Percentiles rank a stretch among this genome's conserved stretches.
Conservation (phyloP, 2,888 invertebrate species). For the Prosopocoilus inquinatus region DNA sequence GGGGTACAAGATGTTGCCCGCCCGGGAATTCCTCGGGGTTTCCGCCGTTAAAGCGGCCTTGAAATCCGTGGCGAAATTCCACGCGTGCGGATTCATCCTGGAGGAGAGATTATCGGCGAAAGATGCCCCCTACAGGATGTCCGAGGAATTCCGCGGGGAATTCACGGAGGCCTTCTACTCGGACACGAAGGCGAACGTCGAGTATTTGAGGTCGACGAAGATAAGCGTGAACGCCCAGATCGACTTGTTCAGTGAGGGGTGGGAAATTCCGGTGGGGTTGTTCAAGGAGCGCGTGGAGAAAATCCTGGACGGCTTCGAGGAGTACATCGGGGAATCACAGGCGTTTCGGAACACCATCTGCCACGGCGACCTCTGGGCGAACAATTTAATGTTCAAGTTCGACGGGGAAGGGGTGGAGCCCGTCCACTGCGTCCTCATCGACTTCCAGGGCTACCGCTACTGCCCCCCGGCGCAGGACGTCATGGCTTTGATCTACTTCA, state of each 20-base stretch:
- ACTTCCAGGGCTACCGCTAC: constrained; percentile 48
- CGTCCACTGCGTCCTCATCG: constrained; percentile 33
- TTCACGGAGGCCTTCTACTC: constrained; percentile 49
- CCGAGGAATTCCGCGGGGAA: constrained; percentile 33
- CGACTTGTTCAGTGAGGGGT: constrained; percentile 21
- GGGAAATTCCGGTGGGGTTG: not conserved
- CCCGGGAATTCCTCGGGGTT: constrained; percentile 23
- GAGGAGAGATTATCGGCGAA: constrained; percentile 35
- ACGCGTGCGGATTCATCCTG: constrained; percentile 41
- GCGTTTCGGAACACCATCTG: constrained; percentile 46
- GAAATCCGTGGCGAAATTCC: constrained; percentile 33
- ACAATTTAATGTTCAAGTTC: constrained; percentile 48
- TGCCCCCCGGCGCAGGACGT: constrained; percentile 65
- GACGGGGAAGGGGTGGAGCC: constrained; percentile 21
- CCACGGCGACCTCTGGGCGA: constrained; percentile 53
- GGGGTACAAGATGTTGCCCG: constrained; percentile 34
- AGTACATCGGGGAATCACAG: constrained; percentile 37
- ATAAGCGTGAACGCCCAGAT: constrained; percentile 37
- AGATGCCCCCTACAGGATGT: constrained; percentile 23
- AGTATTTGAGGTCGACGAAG: constrained; percentile 40
- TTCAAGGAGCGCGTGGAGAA: constrained; percentile 15
- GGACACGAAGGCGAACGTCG: constrained; percentile 33
- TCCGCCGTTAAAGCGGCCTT: constrained; percentile 30
- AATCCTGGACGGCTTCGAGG: constrained; percentile 13
- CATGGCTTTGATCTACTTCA: constrained; percentile 39